Percentiles rank a stretch among this genome's conserved stretches.
Evolutionary conservation across 2,113 vertebrate genomes (phyloP).

Genomic region (Hippopotamus amphibius): DNA sequence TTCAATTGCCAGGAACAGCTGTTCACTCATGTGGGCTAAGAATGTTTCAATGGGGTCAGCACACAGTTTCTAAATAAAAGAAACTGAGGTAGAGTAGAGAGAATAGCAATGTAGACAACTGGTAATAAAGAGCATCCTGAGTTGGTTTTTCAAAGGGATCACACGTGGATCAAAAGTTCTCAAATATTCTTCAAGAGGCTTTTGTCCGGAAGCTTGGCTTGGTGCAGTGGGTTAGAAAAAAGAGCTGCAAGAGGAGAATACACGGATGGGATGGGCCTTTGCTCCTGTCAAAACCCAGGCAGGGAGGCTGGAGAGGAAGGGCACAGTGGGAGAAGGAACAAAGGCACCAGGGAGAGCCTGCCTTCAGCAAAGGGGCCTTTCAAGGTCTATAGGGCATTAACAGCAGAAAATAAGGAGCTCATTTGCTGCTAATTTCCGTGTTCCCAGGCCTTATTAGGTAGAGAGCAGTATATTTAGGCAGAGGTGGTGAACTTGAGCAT

Average conservation of each 20-base stretch:
- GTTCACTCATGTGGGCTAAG: conserved; percentile 12
- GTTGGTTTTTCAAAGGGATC: conserved; percentile 55
- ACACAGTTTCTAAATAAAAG: conserved; percentile 63
- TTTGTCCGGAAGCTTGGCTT: conserved; percentile 27
- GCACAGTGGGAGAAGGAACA: background rate
- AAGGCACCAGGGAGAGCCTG: background rate
- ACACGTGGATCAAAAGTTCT: conserved; percentile 62
- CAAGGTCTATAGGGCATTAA: background rate
- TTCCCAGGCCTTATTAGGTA: background rate
- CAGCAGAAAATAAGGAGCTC: conserved; percentile 50
- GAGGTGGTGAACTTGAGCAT: conserved; percentile 17
- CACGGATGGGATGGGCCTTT: background rate
- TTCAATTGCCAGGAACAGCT: background rate
- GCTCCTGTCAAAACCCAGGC: background rate
- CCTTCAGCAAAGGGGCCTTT: conserved; percentile 49
- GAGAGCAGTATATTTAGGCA: conserved; percentile 32
- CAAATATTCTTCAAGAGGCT: conserved; percentile 62
- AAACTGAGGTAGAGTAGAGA: conserved; percentile 41
- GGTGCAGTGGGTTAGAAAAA: background rate
- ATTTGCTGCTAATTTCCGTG: conserved; percentile 25
- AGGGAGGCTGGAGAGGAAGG: background rate
- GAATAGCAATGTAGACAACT: conserved; percentile 18
- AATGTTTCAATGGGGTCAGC: conserved; percentile 62
- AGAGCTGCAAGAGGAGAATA: background rate
- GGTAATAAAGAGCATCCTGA: background rate